Conservation (phyloP, 2,797 vertebrate species). For the Antrozous pallidus region DNA sequence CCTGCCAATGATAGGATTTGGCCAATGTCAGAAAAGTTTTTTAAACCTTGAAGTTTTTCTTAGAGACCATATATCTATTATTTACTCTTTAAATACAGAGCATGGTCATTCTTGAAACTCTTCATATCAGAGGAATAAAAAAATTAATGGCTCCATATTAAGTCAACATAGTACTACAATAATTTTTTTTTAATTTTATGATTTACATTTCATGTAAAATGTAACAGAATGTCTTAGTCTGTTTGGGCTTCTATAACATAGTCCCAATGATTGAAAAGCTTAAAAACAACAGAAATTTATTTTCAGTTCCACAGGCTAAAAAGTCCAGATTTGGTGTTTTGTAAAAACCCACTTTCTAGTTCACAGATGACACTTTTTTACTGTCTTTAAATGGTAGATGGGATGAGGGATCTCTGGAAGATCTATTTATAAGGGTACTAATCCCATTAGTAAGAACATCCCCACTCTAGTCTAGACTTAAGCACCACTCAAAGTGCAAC, state of each 20-base stretch:
- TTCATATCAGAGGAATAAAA: background rate
- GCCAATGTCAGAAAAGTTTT: background rate
- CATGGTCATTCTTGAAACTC: background rate
- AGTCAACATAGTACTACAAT: background rate
- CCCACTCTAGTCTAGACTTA: background rate
- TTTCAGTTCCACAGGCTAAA: background rate
- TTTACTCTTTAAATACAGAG: background rate
- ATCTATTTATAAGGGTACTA: background rate
- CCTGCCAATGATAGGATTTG: background rate
- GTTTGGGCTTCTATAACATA: background rate
- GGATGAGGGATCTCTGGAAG: background rate
- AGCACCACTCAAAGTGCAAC: background rate
- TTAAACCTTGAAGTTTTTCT: background rate
- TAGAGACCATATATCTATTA: background rate
- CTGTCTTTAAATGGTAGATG: background rate
- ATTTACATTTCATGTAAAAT: background rate
- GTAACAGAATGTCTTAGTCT: background rate
- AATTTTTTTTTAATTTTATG: background rate
- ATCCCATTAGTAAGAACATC: background rate
- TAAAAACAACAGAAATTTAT: background rate
- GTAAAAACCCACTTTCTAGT: background rate
- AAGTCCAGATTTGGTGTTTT: background rate
- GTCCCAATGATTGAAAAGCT: background rate
- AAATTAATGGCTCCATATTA: background rate
- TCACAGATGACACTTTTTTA: background rate